These are phyloP conservation scores for Nephrotoma appendiculata DNA, from an alignment of 2,888 invertebrate genomes.

Conservation along the genomic window DNA sequence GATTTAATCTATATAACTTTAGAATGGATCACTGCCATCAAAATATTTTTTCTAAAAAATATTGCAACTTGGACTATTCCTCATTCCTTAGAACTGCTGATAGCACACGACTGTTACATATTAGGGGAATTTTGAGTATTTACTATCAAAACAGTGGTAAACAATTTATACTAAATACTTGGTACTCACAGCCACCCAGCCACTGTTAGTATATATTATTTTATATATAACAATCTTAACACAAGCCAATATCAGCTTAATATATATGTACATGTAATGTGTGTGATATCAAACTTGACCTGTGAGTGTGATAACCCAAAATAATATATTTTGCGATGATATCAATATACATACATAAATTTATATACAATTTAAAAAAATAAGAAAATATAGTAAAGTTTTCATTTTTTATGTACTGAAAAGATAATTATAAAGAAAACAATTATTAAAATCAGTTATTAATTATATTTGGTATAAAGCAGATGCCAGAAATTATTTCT, in stretches of 20 bases:
- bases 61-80: neutral
- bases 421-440: neutral
- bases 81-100: neutral
- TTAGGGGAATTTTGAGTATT: neutral
- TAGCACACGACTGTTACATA: neutral
- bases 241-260: neutral
- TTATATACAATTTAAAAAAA: neutral
- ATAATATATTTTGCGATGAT: neutral
- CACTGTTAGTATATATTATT: neutral
- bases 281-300: conserved; percentile 1
- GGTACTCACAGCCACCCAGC: neutral
- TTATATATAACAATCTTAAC: neutral
- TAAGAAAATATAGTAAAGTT: neutral
- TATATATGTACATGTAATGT: neutral
- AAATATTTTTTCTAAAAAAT: neutral
- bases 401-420: neutral
- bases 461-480: neutral
- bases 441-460: neutral
- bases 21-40: neutral
- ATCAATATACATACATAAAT: neutral
- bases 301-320: neutral
- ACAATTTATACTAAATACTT: neutral
- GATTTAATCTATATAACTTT: neutral
- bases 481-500: neutral
- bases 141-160: neutral